Evolutionary conservation across 2,113 vertebrate species (phyloP), one percentile per base, ranked within the genome.

Genomic region (Eonycteris spelaea): DNA sequence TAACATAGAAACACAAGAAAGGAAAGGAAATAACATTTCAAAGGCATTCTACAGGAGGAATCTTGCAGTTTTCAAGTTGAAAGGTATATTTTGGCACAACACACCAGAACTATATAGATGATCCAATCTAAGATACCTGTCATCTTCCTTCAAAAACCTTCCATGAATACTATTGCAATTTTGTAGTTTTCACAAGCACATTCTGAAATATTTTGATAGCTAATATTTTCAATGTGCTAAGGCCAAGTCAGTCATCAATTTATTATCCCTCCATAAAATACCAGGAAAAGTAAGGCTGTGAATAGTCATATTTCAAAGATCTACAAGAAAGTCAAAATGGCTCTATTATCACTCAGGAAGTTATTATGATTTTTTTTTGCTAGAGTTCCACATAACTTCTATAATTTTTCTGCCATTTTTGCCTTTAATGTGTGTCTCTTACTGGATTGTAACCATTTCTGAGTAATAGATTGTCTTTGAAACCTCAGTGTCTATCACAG

Each of bases 21-120:
- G 68, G 38, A 98, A 98, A 96, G 86, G 89, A 97, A 95, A 91
- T 97, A 96, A 96, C 95, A 98, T 97, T 98, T 98, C 84, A 96
- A 97, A 98, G 97, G 89, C 96, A 97, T 90, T 95, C 84, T 96
- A 95, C 40, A 94, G 77, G 85, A 96, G 67, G 63, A 97, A 95
- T 96, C 95, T 68, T 95, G 48, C n/a, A 48, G 26, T 77, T 84
- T 94, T 97, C 40, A 53, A 70, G 21, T 43, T 75, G 68, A 96
- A 95, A 77, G 3, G 2, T 61, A 0, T 86, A 33, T 74, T 93
- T 84, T 24, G 10, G 22, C 28, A 80, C 28, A 78, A 53, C 77
- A 95, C 97, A 89, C 45, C 95, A 94, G 92, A 98, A 95, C 3
- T 93, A 2, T 8, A 78, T 93, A 95, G 77, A 51, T 30, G 38